phyloP scores from a whole-genome alignment of 2,797 vertebrate species.

The Onychomys torridus region DNA sequence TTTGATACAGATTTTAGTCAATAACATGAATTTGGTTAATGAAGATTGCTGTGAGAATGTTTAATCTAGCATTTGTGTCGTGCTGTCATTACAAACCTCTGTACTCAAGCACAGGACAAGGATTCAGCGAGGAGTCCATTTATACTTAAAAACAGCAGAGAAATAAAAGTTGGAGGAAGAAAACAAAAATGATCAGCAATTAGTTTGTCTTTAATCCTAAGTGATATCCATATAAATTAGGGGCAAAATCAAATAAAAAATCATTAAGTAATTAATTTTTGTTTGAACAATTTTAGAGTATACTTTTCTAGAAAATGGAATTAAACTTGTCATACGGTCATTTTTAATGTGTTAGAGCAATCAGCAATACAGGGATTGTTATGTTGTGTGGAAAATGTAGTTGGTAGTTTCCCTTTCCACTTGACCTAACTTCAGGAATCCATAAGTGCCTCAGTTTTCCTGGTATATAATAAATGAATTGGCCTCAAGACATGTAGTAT shows the following conservation, averaged over 20 bases:
- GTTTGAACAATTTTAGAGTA: not conserved
- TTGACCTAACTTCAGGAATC: not conserved
- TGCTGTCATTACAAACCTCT: not conserved
- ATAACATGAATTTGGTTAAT: not conserved
- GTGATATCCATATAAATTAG: not conserved
- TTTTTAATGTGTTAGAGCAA: not conserved
- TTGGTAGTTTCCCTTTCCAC: not conserved
- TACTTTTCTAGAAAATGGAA: not conserved
- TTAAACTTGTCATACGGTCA: not conserved
- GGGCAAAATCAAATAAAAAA: not conserved
- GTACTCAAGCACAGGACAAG: not conserved
- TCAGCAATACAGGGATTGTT: not conserved
- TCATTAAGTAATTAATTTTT: not conserved
- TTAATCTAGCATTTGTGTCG: not conserved
- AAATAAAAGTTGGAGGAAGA: not conserved
- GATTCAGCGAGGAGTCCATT: not conserved
- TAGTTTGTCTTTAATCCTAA: not conserved
- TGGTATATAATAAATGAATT: not conserved
- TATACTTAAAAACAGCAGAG: not conserved
- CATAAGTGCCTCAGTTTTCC: not conserved
- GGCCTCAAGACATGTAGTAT: not conserved
- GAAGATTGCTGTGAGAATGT: not conserved
- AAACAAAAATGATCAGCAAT: not conserved
- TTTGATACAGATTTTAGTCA: not conserved
- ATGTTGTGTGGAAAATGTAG: not conserved